Conservation (phyloP, 2,888 invertebrate genomes). For the Diadromus collaris region DNA sequence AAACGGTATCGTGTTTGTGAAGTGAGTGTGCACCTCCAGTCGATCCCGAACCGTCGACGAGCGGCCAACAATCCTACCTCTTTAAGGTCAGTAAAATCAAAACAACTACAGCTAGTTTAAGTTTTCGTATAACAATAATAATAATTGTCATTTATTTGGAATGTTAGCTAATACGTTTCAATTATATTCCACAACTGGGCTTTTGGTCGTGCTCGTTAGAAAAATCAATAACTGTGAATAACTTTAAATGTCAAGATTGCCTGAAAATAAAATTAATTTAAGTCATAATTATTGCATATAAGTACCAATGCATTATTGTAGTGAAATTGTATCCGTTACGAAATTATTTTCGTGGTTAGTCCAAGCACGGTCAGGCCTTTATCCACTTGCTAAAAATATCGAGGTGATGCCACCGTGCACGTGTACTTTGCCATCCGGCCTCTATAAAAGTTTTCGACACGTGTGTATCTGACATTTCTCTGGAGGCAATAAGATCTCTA, state of each 20-base stretch:
- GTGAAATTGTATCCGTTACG: background rate
- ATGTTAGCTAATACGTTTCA: background rate
- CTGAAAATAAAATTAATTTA: background rate
- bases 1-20: conserved; percentile 57
- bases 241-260: background rate
- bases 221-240: no score
- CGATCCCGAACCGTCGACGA: conserved; percentile 68
- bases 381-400: conserved; percentile 1
- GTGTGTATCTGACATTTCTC: conserved; percentile 1
- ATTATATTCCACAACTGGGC: background rate
- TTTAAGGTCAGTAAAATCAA: conserved; percentile 67
- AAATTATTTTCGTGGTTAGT: background rate
- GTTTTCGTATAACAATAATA: conserved; percentile 22
- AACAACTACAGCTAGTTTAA: background rate
- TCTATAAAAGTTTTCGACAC: conserved; percentile 7
- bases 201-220: no score
- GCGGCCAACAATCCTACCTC: conserved; percentile 52
- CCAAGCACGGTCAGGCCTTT: background rate
- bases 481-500: background rate
- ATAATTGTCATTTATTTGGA: conserved; percentile 24
- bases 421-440: background rate
- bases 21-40: conserved; percentile 69
- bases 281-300: background rate
- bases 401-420: conserved; percentile 1
- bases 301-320: background rate